Evolutionary conservation across 2,797 vertebrate species (phyloP).

Genomic region (Novumbra hubbsi): DNA sequence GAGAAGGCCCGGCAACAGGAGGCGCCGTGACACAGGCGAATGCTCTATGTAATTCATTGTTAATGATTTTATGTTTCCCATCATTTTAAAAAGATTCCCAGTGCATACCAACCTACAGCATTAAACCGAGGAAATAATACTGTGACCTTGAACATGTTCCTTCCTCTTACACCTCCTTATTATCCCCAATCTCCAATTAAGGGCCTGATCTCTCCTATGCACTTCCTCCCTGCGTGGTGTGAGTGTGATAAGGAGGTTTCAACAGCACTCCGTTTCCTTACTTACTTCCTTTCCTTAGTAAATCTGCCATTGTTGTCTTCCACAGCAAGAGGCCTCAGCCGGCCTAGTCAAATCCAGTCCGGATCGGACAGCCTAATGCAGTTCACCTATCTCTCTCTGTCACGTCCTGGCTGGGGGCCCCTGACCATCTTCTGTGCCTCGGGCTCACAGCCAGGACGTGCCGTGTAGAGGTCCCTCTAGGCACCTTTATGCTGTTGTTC

Average conservation of each 20-base stretch:
- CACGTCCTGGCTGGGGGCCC: too few species aligned
- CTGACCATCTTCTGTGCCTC: too few species aligned
- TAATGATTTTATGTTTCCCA: not conserved
- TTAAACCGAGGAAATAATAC: not conserved
- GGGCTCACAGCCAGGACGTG: too few species aligned
- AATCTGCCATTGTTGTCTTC: slow-evolving; percentile 4
- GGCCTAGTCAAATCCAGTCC: not conserved
- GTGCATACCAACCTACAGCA: too few species aligned
- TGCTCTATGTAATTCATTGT: not conserved
- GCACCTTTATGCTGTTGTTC: too few species aligned
- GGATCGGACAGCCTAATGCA: not conserved
- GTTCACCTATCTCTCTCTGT: not conserved
- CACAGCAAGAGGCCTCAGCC: not conserved
- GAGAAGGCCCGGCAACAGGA: too few species aligned
- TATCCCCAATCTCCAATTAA: not conserved
- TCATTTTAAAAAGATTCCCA: not conserved
- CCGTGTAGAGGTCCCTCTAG: too few species aligned
- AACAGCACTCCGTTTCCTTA: not conserved
- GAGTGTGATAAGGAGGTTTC: not conserved
- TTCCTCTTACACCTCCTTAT: not conserved
- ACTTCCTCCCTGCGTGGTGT: not conserved
- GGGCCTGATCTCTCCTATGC: not conserved
- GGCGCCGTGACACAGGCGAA: too few species aligned
- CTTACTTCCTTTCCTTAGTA: too few species aligned
- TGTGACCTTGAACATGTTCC: not conserved